Evolutionary conservation across 1,140 invertebrate species (phyloP).

Genomic region (Atopsyche davidsoni): DNA sequence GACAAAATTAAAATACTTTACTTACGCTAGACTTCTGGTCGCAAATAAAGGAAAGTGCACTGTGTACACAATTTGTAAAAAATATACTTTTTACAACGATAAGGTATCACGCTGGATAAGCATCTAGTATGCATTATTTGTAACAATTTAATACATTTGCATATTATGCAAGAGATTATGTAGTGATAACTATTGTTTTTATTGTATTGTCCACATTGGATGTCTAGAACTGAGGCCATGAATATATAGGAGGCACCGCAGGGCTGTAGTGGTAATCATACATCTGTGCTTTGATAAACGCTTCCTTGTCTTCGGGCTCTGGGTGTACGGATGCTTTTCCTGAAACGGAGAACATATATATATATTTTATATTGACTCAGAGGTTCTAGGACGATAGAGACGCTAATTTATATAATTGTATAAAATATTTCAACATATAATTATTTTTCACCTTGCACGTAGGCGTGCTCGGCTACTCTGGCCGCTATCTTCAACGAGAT

Average conservation of each 20-base stretch:
- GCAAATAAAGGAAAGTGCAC: too few species aligned
- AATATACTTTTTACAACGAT: too few species aligned
- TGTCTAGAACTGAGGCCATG: slow-evolving; percentile 54
- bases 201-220: not conserved
- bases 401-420: too few species aligned
- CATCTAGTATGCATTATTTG: too few species aligned
- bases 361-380: too few species aligned
- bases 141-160: too few species aligned
- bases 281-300: slow-evolving; percentile 74
- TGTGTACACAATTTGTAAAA: too few species aligned
- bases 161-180: too few species aligned
- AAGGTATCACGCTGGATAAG: too few species aligned
- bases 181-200: not conserved
- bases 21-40: too few species aligned
- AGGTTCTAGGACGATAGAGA: too few species aligned
- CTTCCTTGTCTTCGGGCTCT: slow-evolving; percentile 65
- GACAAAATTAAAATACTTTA: too few species aligned
- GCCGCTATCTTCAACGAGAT: slow-evolving; percentile 87
- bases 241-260: slow-evolving; percentile 60
- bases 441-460: slow-evolving; percentile 56
- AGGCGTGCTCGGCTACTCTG: slow-evolving; percentile 80
- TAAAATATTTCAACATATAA: slow-evolving; percentile 5
- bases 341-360: slow-evolving; percentile 37
- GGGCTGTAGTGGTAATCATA: slow-evolving; percentile 68
- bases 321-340: slow-evolving; percentile 71